A percentile compares a stretch with the other conserved stretches of the same genome.
These are phyloP conservation scores for Samia ricini DNA, from an alignment of 1,140 invertebrate genomes.

Conservation along the genomic window DNA sequence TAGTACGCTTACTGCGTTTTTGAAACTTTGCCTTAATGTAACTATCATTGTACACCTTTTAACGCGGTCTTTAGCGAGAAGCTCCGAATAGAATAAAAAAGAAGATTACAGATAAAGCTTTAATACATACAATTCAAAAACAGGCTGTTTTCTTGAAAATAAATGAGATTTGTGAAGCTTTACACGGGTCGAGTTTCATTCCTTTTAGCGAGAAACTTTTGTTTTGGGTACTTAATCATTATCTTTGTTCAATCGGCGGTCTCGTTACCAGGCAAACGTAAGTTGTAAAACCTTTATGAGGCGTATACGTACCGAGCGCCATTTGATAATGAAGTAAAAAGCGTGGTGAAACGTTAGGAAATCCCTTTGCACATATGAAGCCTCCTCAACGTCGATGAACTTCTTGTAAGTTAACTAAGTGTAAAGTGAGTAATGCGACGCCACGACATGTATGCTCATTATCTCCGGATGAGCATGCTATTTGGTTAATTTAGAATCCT, in stretches of 20 bases:
- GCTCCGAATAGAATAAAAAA: too few species aligned
- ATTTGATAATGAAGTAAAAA: conserved; percentile 7
- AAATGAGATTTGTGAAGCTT: neutral
- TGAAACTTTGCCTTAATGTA: too few species aligned
- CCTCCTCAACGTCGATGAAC: neutral
- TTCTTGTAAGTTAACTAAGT: conserved; percentile 7
- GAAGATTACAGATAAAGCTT: neutral
- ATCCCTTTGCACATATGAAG: neutral
- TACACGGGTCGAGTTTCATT: neutral
- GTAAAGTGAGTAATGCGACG: conserved; percentile 1
- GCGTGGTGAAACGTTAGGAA: neutral
- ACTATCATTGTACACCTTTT: too few species aligned
- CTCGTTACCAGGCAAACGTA: conserved; percentile 7
- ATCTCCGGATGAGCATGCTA: too few species aligned
- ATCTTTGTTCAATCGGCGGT: neutral
- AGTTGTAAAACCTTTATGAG: neutral
- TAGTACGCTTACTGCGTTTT: too few species aligned
- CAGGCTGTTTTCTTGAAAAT: neutral
- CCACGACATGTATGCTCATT: conserved; percentile 3
- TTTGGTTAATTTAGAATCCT: too few species aligned
- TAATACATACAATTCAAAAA: neutral
- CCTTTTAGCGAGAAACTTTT: neutral
- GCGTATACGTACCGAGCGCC: neutral
- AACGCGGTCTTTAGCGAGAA: too few species aligned
- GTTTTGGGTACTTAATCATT: neutral